Conservation (phyloP, 2,888 invertebrate species). For the Hipparchia sbordonii region DNA sequence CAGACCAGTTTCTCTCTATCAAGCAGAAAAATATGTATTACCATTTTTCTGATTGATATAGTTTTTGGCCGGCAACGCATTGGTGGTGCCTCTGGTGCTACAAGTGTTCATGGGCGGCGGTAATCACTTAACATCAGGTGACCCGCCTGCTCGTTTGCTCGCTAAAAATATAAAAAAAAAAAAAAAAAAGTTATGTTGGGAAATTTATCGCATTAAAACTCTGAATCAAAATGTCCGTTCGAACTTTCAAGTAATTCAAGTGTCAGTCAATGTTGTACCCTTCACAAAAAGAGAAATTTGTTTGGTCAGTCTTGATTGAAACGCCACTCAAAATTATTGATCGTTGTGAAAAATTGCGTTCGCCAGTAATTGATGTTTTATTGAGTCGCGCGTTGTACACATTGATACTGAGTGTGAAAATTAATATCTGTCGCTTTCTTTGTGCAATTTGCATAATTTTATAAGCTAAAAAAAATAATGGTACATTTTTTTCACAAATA, state of each 20-base stretch:
- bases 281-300: constrained; percentile 36
- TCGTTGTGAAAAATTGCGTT: constrained; percentile 30
- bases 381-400: constrained; percentile 29
- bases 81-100: too few species aligned
- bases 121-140: too few species aligned
- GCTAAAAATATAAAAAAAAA: too few species aligned
- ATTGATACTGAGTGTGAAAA: neutral
- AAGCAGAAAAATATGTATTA: too few species aligned
- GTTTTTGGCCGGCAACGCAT: too few species aligned
- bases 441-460: too few species aligned
- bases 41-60: neutral
- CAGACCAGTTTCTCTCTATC: too few species aligned
- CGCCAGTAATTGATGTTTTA: constrained; percentile 34
- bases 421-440: neutral
- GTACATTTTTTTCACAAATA: too few species aligned
- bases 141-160: too few species aligned
- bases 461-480: too few species aligned
- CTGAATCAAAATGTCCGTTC: constrained; percentile 14
- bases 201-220: neutral
- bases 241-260: constrained; percentile 26
- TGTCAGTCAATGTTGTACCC: constrained; percentile 24
- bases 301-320: constrained; percentile 45
- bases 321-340: constrained; percentile 44
- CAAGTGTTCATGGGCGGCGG: too few species aligned
- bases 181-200: too few species aligned